Base-by-base conservation (phyloP, 1,140 invertebrate species). In the Ceratitis capitata region DNA sequence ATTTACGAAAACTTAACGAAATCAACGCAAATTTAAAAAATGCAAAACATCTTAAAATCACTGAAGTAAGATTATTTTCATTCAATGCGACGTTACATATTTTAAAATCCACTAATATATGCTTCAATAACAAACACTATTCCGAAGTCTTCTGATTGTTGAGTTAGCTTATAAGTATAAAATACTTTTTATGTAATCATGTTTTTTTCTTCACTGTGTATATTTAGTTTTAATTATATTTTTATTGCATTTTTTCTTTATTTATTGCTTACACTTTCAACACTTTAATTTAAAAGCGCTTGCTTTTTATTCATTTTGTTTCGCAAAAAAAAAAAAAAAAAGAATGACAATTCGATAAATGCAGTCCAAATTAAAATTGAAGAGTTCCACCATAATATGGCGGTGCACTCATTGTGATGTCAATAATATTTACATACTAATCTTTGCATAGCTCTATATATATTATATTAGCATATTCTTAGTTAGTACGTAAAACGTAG, bases 371-470 rank as follows among this genome's bases (percentile, higher is more conserved):
- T 45, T 78, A 45, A 69, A 69, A 69, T 64, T 19, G 19, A 14
- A 42, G 69, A 78, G 39, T 78, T n/a, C 23, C 45, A 78, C 69
- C 39, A 45, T 78, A 23, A 23, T 45, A 78, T 78, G 69, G 39
- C 35, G 39, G 39, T 78, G 69, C 69, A 45, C 69, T 78, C 35
- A 10, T n/a, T 78, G 69, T 78, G 69, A 78, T 78, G 69, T 78
- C 69, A 78, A 78, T n/a, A n/a, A 78, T 78, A 45, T 23, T n/a
- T 6, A 23, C 19, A 42, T 45, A 78, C 16, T 78, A 78, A 78
- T 47, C n/a, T 23, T 45, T 47, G 16, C 19, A 35, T 42, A 78
- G 23, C n/a, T 78, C 69, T 78, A 45, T 35, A 78, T 78, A 78
- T 42, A 42, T 56, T 78, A n/a, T n/a, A n/a, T n/a, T n/a, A n/a